A percentile compares a stretch with the other conserved stretches of the same genome.
Evolutionary conservation across 2,888 invertebrate genomes (phyloP).

Genomic region (Teleogryllus oceanicus): DNA sequence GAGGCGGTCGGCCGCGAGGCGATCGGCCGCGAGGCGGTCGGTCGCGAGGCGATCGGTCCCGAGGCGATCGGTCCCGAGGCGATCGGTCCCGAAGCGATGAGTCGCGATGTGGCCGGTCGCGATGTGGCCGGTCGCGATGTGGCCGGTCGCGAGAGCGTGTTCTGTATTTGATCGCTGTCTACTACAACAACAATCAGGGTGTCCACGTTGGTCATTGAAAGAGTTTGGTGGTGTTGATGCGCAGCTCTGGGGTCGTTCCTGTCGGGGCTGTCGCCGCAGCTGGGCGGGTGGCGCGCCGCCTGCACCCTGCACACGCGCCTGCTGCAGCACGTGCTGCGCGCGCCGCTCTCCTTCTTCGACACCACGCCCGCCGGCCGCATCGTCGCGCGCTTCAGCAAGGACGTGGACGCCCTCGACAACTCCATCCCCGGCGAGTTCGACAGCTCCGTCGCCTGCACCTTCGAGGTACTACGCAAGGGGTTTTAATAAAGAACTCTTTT

Average conservation of each 20-base stretch:
- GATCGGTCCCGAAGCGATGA: too few relatives aligned
- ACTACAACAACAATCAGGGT: too few relatives aligned
- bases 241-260: neutral
- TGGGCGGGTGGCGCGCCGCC: conserved; percentile 49
- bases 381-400: conserved; percentile 60
- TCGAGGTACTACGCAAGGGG: neutral
- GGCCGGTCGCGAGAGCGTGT: too few relatives aligned
- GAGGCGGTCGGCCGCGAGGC: too few relatives aligned
- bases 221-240: neutral
- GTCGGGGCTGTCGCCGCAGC: neutral
- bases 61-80: too few relatives aligned
- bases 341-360: conserved; percentile 72
- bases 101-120: too few relatives aligned
- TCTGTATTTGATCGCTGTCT: too few relatives aligned
- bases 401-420: conserved; percentile 56
- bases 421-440: conserved; percentile 47
- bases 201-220: too few relatives aligned
- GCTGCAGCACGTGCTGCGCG: conserved; percentile 56
- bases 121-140: too few relatives aligned
- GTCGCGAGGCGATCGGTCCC: too few relatives aligned
- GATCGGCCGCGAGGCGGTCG: too few relatives aligned
- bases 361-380: conserved; percentile 73
- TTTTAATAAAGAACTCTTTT: neutral
- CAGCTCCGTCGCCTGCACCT: conserved; percentile 11
- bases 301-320: conserved; percentile 57